Conservation (phyloP, 2,888 invertebrate genomes). For the Tetranychus truncatus region DNA sequence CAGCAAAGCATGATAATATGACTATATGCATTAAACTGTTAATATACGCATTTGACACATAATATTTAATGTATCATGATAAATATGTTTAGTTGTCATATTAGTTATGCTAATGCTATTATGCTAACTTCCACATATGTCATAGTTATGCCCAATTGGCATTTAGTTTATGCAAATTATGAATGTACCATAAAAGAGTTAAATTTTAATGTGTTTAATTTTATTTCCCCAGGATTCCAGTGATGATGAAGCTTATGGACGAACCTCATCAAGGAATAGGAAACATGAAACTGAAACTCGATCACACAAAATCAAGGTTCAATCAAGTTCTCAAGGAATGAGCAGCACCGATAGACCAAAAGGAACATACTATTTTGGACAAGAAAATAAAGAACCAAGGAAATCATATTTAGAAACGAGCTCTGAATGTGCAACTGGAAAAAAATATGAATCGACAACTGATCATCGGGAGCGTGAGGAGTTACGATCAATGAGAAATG, state of each 20-base stretch:
- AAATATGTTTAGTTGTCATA: too few species aligned
- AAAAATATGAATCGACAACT: not conserved
- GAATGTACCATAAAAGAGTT: not conserved
- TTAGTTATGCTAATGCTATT: too few species aligned
- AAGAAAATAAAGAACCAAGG: not conserved
- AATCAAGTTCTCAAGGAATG: not conserved
- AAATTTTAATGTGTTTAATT: not conserved
- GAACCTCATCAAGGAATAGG: not conserved
- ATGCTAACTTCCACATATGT: too few species aligned
- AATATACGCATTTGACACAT: too few species aligned
- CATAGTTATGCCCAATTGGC: not conserved
- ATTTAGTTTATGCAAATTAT: not conserved
- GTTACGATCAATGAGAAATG: not conserved
- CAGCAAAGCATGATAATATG: not conserved
- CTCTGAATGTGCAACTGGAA: not conserved
- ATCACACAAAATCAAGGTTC: not conserved
- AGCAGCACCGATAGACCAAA: not conserved
- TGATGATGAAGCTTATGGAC: not conserved
- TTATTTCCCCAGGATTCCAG: not conserved
- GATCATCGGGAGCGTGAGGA: not conserved
- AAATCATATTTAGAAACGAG: not conserved
- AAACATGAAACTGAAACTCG: not conserved
- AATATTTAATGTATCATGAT: too few species aligned
- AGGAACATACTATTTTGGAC: not conserved
- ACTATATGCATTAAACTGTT: not conserved